Conservation (phyloP, 2,888 invertebrate genomes). For the Ochlodes sylvanus region DNA sequence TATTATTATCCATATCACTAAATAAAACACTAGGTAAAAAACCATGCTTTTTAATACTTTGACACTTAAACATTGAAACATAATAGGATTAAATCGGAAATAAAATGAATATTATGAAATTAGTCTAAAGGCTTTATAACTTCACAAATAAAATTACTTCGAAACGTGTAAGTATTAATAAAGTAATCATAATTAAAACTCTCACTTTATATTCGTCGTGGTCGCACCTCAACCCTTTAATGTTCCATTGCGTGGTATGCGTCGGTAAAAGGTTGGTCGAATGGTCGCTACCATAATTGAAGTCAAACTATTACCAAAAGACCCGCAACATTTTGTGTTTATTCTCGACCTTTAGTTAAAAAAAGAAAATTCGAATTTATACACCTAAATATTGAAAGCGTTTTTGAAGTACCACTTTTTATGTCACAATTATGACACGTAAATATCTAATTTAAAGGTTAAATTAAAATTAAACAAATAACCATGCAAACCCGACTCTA, state of each 20-base stretch:
- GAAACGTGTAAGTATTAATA: neutral
- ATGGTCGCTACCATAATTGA: neutral
- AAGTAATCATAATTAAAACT: conserved; percentile 8
- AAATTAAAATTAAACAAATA: no score
- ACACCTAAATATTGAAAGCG: no score
- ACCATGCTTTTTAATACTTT: no score
- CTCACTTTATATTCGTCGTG: neutral
- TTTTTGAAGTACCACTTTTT: no score
- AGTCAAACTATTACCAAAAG: conserved; percentile 9
- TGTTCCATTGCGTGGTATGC: conserved; percentile 16
- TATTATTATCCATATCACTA: no score
- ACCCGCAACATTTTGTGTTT: neutral
- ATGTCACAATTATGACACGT: no score
- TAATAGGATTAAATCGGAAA: neutral
- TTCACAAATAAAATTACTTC: neutral
- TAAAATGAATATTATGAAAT: neutral
- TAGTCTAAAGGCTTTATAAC: neutral
- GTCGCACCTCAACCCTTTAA: conserved; percentile 17
- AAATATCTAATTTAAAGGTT: no score
- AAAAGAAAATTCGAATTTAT: neutral
- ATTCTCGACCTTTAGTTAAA: neutral
- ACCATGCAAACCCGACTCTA: no score
- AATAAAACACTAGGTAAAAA: no score
- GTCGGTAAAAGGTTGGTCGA: conserved; percentile 12
- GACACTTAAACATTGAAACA: no score